Conservation (phyloP, 2,888 invertebrate species). For the Limnephilus lunatus region DNA sequence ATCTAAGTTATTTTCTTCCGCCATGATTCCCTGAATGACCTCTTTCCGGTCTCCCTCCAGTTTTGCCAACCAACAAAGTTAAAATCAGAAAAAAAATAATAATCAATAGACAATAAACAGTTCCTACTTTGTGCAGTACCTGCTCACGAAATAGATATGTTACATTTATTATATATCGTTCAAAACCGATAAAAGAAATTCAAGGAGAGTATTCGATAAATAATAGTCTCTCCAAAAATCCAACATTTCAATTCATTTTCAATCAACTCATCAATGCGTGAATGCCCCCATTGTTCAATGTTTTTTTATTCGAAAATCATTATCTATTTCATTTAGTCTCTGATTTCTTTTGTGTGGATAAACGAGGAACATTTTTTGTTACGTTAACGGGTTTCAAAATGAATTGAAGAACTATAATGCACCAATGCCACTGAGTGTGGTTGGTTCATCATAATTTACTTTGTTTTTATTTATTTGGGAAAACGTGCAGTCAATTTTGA, state of each 20-base stretch:
- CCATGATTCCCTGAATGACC: too few species aligned
- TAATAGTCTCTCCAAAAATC: not conserved
- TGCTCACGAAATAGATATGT: too few species aligned
- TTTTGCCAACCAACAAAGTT: too few species aligned
- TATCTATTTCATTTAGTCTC: not conserved
- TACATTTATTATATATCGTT: not conserved
- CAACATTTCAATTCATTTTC: not conserved
- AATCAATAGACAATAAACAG: too few species aligned
- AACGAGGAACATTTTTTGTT: not conserved
- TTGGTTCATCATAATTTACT: too few species aligned
- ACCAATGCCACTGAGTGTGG: too few species aligned
- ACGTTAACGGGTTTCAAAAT: not conserved
- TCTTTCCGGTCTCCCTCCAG: too few species aligned
- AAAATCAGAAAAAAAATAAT: too few species aligned
- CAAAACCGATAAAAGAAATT: not conserved
- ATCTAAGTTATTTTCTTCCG: too few species aligned
- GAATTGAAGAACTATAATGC: not conserved
- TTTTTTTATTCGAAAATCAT: not conserved
- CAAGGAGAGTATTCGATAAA: not conserved
- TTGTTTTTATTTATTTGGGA: too few species aligned
- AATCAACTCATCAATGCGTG: not conserved
- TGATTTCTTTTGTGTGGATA: not conserved
- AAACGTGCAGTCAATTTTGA: too few species aligned
- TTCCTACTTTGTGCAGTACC: too few species aligned
- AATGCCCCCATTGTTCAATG: not conserved